These are phyloP conservation scores for Stenodema calcarata DNA, from an alignment of 2,888 invertebrate genomes.

Conservation along the genomic window DNA sequence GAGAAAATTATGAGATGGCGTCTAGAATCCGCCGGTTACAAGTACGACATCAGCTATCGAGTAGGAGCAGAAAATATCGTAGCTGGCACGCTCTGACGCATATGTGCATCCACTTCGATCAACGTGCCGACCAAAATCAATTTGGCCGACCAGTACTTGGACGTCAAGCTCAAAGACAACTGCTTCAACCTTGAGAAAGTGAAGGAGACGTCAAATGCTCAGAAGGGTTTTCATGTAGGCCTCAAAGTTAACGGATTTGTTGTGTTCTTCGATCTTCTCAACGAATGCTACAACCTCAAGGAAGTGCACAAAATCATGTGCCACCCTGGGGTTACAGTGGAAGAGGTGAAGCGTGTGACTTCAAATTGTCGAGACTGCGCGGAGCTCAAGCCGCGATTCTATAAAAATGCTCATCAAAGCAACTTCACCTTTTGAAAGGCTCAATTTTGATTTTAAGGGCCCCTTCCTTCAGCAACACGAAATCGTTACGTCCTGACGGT, in stretches of 20 bases:
- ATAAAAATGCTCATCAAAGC: background rate
- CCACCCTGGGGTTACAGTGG: background rate
- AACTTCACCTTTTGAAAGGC: background rate
- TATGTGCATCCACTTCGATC: background rate
- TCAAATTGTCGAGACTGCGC: slow-evolving; percentile 49
- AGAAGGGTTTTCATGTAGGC: too few relatives aligned
- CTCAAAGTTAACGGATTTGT: too few relatives aligned
- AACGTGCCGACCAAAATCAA: background rate
- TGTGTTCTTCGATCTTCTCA: too few relatives aligned
- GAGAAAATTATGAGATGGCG: slow-evolving; percentile 1
- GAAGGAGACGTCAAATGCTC: too few relatives aligned
- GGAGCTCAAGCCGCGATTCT: background rate
- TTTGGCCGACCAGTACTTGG: too few relatives aligned
- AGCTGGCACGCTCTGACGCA: slow-evolving; percentile 29
- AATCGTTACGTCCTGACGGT: background rate
- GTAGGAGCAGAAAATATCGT: background rate
- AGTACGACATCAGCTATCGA: slow-evolving; percentile 36
- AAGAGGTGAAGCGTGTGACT: slow-evolving; percentile 49
- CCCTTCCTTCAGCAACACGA: slow-evolving; percentile 10
- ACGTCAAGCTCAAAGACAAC: too few relatives aligned
- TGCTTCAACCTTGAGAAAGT: too few relatives aligned
- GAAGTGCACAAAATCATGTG: slow-evolving; percentile 53
- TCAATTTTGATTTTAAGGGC: slow-evolving; percentile 40
- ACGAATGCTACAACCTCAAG: too few relatives aligned
- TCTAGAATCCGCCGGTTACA: slow-evolving; percentile 29